Evolutionary conservation across 2,113 vertebrate species (phyloP), one percentile per base, ranked within the genome.

Genomic region (Typhlomys cinereus): DNA sequence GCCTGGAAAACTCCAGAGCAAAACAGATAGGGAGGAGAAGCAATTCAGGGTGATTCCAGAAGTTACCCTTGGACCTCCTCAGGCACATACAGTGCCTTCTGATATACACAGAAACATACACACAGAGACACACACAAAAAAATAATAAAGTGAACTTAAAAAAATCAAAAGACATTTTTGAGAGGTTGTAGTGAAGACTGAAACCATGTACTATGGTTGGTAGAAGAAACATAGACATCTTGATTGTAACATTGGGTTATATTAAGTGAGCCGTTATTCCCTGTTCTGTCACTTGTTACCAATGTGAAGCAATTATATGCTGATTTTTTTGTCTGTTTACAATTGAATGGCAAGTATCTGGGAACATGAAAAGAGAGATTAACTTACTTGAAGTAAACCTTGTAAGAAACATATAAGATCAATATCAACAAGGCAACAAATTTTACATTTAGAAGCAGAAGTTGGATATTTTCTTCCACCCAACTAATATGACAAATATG

Each of bases 381-480:
- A 48, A 13, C 62, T 1, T 88, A 80, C 57, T 85, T 62, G n/a
- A 18, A 39, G 14, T 27, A 14, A 7, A 12, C 11, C 7, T 75
- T 86, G 2, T 54, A 83, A 83, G 31, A n/a, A n/a, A 83, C 76
- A 67, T 52, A 27, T 39, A 79, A 84, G 7, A n/a, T 92, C 73
- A 80, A 31, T 67, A 75, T 36, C 7, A 20, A 80, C 88, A 75
- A 9, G 46, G 20, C 9, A 14, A 75, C 62, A 76, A 52, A 78
- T 1, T 20, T 87, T 74, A 54, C 3, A 83, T 48, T 88, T n/a
- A 62, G 27, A 59, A 36, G 11, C 34, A 18, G 31, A 44, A 71
- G 41, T 39, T 36, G 1, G 4, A 0, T 15, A 67, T 34, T 31
- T 18, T 7, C 10, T 5, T 18, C 1, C 0, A 80, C 2, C 46